A percentile compares a stretch with the other conserved stretches of the same genome.
These are phyloP conservation scores for Anseranas semipalmata DNA, from an alignment of 2,113 vertebrate species.

Conservation along the genomic window DNA sequence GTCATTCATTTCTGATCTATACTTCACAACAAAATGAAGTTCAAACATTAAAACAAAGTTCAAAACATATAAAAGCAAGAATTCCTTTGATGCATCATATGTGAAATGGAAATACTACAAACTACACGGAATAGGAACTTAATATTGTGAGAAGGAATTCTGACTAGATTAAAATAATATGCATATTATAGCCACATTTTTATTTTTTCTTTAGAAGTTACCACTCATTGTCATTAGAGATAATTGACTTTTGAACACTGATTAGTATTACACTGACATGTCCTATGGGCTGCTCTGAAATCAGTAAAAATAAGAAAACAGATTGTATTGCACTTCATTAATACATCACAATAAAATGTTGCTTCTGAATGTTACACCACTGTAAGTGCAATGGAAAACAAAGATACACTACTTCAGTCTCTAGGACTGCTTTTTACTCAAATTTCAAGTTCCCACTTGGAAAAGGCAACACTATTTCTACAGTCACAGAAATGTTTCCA, in stretches of 20 bases:
- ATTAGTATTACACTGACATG: background rate
- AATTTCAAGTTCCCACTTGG: background rate
- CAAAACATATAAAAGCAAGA: background rate
- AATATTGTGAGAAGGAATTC: background rate
- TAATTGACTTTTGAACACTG: background rate
- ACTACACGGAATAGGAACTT: background rate
- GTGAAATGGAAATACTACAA: background rate
- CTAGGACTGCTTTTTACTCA: background rate
- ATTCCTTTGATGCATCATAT: rapidly evolving
- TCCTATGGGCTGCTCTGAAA: background rate
- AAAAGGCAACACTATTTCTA: background rate
- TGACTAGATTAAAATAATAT: background rate
- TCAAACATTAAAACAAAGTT: background rate
- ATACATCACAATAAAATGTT: background rate
- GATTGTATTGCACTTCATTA: background rate
- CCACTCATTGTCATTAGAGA: background rate
- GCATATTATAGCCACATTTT: background rate
- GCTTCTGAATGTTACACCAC: background rate
- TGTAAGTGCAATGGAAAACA: background rate
- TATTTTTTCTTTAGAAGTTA: background rate
- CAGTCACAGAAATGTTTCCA: background rate
- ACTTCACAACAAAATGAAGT: background rate
- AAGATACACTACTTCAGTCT: background rate
- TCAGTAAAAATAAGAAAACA: background rate
- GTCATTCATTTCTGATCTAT: background rate